Percentiles rank a stretch among this genome's conserved stretches.
Evolutionary conservation across 2,797 vertebrate genomes (phyloP).

Genomic region (Clarias platycephalus): DNA sequence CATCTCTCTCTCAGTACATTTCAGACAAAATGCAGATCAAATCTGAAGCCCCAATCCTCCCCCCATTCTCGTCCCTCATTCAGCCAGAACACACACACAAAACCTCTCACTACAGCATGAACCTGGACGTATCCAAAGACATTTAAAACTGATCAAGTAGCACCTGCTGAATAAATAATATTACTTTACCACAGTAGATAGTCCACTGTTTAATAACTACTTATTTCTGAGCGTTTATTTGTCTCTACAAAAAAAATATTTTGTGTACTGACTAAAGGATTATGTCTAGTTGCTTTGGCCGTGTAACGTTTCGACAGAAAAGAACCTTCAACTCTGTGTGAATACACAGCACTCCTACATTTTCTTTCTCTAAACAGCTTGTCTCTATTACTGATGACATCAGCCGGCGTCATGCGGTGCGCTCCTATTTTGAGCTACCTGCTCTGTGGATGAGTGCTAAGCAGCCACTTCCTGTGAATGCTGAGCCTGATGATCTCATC

Average conservation of each 20-base stretch:
- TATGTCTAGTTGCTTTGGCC: neutral
- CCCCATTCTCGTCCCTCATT: neutral
- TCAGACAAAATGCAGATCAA: slow-evolving; percentile 36
- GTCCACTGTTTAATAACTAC: neutral
- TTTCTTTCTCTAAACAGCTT: slow-evolving; percentile 41
- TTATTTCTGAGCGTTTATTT: neutral
- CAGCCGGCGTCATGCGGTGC: slow-evolving; percentile 69
- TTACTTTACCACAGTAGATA: neutral
- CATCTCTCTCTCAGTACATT: slow-evolving; percentile 62
- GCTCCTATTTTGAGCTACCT: slow-evolving; percentile 76
- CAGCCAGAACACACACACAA: neutral
- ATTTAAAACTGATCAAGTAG: neutral
- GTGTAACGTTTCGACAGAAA: neutral
- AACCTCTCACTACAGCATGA: neutral
- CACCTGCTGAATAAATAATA: neutral
- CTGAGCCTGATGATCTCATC: slow-evolving; percentile 46
- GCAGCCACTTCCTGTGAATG: slow-evolving; percentile 67
- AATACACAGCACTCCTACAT: slow-evolving; percentile 20
- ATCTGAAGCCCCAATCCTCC: neutral
- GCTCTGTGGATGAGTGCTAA: slow-evolving; percentile 65
- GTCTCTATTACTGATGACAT: slow-evolving; percentile 64
- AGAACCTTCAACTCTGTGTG: neutral
- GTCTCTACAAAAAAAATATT: neutral
- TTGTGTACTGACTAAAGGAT: neutral
- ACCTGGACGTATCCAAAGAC: neutral